Evolutionary conservation across 2,888 invertebrate genomes (phyloP).

Genomic region (Allygus modestus): DNA sequence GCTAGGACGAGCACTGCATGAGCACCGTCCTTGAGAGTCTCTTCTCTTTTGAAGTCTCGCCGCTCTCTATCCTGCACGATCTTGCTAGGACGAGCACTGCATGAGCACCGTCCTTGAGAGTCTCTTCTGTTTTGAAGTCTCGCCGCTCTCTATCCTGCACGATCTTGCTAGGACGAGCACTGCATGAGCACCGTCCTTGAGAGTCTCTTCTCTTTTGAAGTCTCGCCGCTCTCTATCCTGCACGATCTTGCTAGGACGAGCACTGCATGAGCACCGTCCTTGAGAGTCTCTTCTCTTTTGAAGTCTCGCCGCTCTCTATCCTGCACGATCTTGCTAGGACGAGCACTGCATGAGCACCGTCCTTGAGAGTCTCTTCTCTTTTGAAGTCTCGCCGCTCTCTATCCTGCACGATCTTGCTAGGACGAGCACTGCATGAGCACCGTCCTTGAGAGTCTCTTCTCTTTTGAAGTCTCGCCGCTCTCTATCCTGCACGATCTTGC

Average conservation of each 20-base stretch:
- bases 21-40: background rate
- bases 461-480: background rate
- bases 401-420: no score
- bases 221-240: background rate
- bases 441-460: background rate
- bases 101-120: background rate
- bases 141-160: background rate
- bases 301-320: background rate
- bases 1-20: background rate
- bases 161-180: no score
- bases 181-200: background rate
- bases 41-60: background rate
- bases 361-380: conserved; percentile 3
- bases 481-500: background rate
- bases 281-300: conserved; percentile 8
- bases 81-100: background rate
- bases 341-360: background rate
- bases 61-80: background rate
- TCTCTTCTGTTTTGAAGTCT: background rate
- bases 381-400: background rate
- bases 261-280: background rate
- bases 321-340: no score
- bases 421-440: background rate
- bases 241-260: no score
- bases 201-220: conserved; percentile 8